phyloP scores from a whole-genome alignment of 23 tunicate genomes.

The Styela plicata region DNA sequence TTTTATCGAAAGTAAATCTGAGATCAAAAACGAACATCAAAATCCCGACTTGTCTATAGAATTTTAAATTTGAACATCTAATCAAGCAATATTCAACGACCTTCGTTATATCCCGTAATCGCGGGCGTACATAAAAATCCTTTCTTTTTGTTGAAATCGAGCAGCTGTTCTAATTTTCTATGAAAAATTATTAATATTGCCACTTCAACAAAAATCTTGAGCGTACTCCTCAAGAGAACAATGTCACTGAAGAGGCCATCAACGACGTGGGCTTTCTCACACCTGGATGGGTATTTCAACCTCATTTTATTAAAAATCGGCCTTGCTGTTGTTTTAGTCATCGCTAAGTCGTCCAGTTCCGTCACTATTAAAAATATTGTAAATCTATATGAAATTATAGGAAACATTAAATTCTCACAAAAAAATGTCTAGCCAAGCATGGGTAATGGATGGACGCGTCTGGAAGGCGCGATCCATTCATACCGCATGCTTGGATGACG shows the following conservation, averaged over 20 bases:
- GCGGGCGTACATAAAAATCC: neutral
- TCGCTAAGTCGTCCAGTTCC: neutral
- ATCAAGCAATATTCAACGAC: too few species aligned
- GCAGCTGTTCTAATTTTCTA: neutral
- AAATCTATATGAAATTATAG: too few species aligned
- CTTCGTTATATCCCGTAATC: neutral
- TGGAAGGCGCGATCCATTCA: too few species aligned
- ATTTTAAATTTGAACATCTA: too few species aligned
- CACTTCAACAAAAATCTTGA: slow-evolving; percentile 13
- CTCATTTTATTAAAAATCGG: neutral
- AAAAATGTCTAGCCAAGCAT: too few species aligned
- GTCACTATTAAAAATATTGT: neutral
- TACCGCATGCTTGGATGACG: too few species aligned
- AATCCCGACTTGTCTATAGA: too few species aligned
- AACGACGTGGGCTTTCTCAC: neutral
- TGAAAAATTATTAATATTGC: slow-evolving; percentile 11
- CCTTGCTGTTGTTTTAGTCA: neutral
- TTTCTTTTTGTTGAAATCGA: neutral
- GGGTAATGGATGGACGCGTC: too few species aligned
- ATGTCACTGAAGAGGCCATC: neutral
- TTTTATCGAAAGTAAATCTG: too few species aligned
- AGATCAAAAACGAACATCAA: too few species aligned
- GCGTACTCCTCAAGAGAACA: neutral
- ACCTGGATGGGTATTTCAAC: slow-evolving; percentile 18
- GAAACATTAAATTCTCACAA: too few species aligned